Base-by-base conservation (phyloP, 2,113 vertebrate species). In the Neolamprologus longior region DNA sequence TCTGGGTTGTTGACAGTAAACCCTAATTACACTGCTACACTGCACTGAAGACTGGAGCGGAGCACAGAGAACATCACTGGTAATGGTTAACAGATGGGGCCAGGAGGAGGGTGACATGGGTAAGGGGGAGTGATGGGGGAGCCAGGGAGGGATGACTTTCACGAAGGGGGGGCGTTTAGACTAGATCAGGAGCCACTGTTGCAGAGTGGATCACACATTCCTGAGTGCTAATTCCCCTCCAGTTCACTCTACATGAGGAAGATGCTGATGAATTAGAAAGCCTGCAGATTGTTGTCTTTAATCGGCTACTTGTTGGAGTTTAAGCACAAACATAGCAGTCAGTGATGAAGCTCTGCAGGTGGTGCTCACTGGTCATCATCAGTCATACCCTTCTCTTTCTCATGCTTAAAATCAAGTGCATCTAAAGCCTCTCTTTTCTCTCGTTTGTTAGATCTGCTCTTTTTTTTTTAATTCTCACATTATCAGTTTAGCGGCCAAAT, bases 21-120 rank as follows among this genome's bases (percentile, higher is more conserved):
- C 91, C 83, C 81, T 95, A 95, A 96, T 96, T 96, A 95, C 91
- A 92, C 92, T 71, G 83, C 92, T 91, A 86, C 94, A 92, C 93
- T 90, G 83, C 86, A 86, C 86, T 94, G 90, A 88, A 79, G 91
- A 85, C 82, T 86, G 83, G 86, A 86, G 82, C 81, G 78, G 85
- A 88, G 88, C 90, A 80, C n/a, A 33, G 89, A 83, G 92, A 90
- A 90, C 91, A 93, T 94, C 91, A 71, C 71, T 52, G 90, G 47
- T 96, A 96, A 96, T 96, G 92, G 89, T 83, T 90, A 94, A 89
- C 96, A 96, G 95, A 96, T 96, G 96, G 92, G 54, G 84, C 73
- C 3, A 24, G 71, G 83, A 33, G 87, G 79, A 52, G 58, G 84
- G 52, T 31, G 55, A 50, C 33, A 54, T 33, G 79, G 14, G 61